These are phyloP conservation scores for Hypena proboscidalis DNA, from an alignment of 2,888 invertebrate species.

Conservation along the genomic window DNA sequence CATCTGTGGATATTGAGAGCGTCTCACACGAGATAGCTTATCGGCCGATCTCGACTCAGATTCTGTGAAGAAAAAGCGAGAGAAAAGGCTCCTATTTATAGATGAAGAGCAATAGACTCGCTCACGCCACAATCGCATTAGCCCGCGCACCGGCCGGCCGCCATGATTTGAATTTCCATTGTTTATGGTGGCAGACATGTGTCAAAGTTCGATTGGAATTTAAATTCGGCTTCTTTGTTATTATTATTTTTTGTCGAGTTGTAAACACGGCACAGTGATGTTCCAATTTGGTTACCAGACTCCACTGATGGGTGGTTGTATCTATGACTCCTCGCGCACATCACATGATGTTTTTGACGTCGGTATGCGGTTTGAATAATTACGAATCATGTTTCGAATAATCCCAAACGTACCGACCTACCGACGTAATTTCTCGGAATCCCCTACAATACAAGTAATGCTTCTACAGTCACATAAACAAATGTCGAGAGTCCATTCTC, in stretches of 20 bases:
- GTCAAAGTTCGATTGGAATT: conserved; percentile 86
- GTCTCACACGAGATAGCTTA: conserved; percentile 82
- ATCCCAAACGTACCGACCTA: conserved; percentile 47
- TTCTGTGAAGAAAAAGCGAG: conserved; percentile 82
- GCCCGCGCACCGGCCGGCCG: conserved; percentile 60
- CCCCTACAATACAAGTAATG: conserved; percentile 34
- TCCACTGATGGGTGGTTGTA: conserved; percentile 72
- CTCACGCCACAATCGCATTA: conserved; percentile 81
- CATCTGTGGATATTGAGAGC: conserved; percentile 85
- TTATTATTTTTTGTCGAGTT: conserved; percentile 79
- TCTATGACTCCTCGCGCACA: conserved; percentile 75
- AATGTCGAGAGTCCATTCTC: conserved; percentile 50
- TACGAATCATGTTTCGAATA: conserved; percentile 71
- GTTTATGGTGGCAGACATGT: conserved; percentile 86
- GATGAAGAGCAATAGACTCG: conserved; percentile 75
- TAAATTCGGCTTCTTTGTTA: conserved; percentile 85
- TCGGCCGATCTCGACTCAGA: conserved; percentile 79
- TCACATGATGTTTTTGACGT: conserved; percentile 77
- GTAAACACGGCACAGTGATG: conserved; percentile 83
- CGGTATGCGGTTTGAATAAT: conserved; percentile 80
- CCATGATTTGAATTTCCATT: conserved; percentile 85
- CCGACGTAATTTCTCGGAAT: conserved; percentile 38
- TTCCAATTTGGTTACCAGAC: conserved; percentile 82
- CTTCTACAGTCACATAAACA: conserved; percentile 31
- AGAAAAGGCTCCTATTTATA: conserved; percentile 84